Percentiles rank a stretch among this genome's conserved stretches.
phyloP scores from a whole-genome alignment of 2,888 invertebrate genomes.

The Ctenicera cuprea region DNA sequence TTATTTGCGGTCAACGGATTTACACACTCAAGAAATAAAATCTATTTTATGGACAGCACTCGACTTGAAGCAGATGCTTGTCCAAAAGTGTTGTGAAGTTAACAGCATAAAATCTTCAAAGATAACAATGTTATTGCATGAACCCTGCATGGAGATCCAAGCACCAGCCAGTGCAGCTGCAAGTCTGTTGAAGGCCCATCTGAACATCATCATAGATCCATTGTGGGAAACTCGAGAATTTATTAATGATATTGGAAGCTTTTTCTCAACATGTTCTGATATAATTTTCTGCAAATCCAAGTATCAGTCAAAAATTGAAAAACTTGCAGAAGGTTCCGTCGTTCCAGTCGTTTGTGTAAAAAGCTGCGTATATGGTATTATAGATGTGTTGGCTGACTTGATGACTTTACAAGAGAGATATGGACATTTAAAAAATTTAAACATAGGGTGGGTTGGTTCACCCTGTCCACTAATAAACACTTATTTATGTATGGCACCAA shows the following conservation, averaged over 20 bases:
- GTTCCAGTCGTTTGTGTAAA: constrained; percentile 47
- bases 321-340: constrained; percentile 39
- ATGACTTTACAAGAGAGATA: constrained; percentile 49
- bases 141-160: constrained; percentile 42
- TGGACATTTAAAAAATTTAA: constrained; percentile 48
- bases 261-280: constrained; percentile 45
- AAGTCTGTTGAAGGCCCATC: constrained; percentile 34
- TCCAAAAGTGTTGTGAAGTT: constrained; percentile 25
- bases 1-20: constrained; percentile 40
- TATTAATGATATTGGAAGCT: constrained; percentile 40
- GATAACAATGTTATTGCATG: constrained; percentile 44
- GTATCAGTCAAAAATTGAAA: constrained; percentile 45
- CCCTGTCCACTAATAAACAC: constrained; percentile 50
- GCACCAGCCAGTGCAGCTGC: constrained; percentile 38
- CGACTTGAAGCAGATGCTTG: constrained; percentile 41
- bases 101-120: constrained; percentile 27
- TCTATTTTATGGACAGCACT: constrained; percentile 54
- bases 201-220: constrained; percentile 47
- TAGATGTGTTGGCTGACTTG: constrained; percentile 46
- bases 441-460: constrained; percentile 48
- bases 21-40: constrained; percentile 48
- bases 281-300: constrained; percentile 47
- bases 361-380: constrained; percentile 29
- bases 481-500: constrained; percentile 48
- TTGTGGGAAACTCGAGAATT: constrained; percentile 42